Conservation (phyloP, 64 coral and sea anemone species). For the Porites lutea region DNA sequence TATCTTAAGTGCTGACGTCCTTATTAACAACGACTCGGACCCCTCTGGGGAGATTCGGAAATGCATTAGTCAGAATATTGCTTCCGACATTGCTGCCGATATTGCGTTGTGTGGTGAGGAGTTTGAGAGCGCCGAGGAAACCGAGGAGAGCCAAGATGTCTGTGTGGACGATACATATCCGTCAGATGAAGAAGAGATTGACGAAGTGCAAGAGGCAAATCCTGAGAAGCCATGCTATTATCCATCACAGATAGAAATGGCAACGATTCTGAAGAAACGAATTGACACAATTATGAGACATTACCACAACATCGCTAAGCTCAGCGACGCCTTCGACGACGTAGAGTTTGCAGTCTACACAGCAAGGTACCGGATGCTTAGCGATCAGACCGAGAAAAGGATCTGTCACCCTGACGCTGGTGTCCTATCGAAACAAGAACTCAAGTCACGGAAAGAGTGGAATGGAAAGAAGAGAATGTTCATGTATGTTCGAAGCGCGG, state of each 20-base stretch:
- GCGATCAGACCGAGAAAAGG: conserved; percentile 73
- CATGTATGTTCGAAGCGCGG: conserved; percentile 66
- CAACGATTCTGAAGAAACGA: conserved; percentile 48
- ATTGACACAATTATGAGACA: conserved; percentile 64
- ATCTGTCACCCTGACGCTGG: conserved; percentile 70
- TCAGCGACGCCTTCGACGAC: conserved; percentile 59
- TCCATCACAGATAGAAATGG: conserved; percentile 78
- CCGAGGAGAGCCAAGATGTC: not conserved
- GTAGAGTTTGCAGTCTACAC: conserved; percentile 73
- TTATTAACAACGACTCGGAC: conserved; percentile 15
- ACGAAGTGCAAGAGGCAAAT: not conserved
- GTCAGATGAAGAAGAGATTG: conserved; percentile 50
- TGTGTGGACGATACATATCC: not conserved
- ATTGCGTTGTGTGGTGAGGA: not conserved
- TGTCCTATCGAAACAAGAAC: conserved; percentile 54
- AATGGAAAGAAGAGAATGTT: conserved; percentile 55
- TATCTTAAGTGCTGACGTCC: not conserved
- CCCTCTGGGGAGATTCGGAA: not conserved
- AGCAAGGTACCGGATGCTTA: conserved; percentile 72
- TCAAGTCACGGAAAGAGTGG: not conserved
- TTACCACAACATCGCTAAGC: conserved; percentile 56
- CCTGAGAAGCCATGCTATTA: conserved; percentile 67
- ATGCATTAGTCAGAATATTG: not conserved
- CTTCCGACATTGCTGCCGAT: too few relatives aligned
- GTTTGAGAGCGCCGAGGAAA: not conserved